A percentile compares a stretch with the other conserved stretches of the same genome.
phyloP scores from a whole-genome alignment of 1,140 invertebrate species.

The Drosophila nannoptera region DNA sequence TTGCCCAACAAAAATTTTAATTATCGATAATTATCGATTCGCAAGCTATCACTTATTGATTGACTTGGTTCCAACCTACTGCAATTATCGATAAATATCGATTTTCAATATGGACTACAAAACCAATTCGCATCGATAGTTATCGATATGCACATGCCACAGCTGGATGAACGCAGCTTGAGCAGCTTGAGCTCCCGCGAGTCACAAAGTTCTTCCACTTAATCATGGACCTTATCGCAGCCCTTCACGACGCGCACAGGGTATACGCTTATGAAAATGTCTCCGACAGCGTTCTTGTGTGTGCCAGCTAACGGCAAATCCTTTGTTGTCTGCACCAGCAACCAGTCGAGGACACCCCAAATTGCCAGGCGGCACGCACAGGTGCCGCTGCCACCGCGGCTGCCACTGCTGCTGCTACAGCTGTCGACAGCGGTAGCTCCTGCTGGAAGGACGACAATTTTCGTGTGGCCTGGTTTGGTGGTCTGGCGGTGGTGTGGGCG shows the following conservation, averaged over 20 bases:
- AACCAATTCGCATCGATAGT: no score
- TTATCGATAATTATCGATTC: not conserved
- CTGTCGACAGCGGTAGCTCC: slow-evolving; percentile 10
- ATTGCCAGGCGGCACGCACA: slow-evolving; percentile 64
- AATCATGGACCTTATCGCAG: not conserved
- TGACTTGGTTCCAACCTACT: no score
- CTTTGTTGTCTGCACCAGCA: slow-evolving; percentile 64
- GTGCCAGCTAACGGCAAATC: slow-evolving; percentile 37
- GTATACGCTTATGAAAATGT: slow-evolving; percentile 60
- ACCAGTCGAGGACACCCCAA: slow-evolving; percentile 15
- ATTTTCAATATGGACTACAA: no score
- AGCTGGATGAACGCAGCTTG: no score
- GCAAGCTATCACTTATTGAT: no score
- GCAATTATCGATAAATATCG: no score
- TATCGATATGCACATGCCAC: no score
- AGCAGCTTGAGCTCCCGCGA: no score
- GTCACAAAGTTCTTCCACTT: no score
- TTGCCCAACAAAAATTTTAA: no score
- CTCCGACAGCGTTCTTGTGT: slow-evolving; percentile 49
- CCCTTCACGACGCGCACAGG: not conserved
- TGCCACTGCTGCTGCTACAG: not conserved
- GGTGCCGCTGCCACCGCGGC: not conserved
- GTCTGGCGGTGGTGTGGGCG: not conserved
- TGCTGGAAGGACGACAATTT: slow-evolving; percentile 56
- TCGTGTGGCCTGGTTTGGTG: slow-evolving; percentile 18